Conservation (phyloP, 2,888 invertebrate genomes). For the Resseliella maxima region DNA sequence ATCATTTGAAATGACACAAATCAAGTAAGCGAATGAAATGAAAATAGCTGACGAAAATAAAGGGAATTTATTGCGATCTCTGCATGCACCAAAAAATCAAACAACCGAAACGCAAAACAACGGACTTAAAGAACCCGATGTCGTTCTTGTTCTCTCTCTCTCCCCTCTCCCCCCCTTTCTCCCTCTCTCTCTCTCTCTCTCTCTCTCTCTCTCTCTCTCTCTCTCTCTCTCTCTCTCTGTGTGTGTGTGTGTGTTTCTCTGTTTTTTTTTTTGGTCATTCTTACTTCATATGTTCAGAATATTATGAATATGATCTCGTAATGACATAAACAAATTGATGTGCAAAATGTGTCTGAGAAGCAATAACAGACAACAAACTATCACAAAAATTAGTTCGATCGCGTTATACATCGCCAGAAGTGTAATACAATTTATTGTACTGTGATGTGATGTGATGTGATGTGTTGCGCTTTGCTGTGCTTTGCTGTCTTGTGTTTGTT, state of each 20-base stretch:
- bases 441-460: too few relatives aligned
- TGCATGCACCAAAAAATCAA: constrained; percentile 4
- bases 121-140: background rate
- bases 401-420: background rate
- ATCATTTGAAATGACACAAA: constrained; percentile 53
- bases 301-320: background rate
- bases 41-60: background rate
- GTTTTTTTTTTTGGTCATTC: too few relatives aligned
- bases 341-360: background rate
- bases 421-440: background rate
- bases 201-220: too few relatives aligned
- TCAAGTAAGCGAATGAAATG: constrained; percentile 13
- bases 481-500: background rate
- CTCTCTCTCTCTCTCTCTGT: too few relatives aligned
- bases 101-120: background rate
- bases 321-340: constrained; percentile 35
- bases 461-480: too few relatives aligned
- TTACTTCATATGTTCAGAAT: too few relatives aligned
- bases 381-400: background rate
- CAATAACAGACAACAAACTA: background rate
- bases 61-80: background rate
- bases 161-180: too few relatives aligned
- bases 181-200: too few relatives aligned
- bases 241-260: too few relatives aligned
- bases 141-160: too few relatives aligned